Conservation (phyloP, 2,797 vertebrate species). For the Cossypha heuglini region DNA sequence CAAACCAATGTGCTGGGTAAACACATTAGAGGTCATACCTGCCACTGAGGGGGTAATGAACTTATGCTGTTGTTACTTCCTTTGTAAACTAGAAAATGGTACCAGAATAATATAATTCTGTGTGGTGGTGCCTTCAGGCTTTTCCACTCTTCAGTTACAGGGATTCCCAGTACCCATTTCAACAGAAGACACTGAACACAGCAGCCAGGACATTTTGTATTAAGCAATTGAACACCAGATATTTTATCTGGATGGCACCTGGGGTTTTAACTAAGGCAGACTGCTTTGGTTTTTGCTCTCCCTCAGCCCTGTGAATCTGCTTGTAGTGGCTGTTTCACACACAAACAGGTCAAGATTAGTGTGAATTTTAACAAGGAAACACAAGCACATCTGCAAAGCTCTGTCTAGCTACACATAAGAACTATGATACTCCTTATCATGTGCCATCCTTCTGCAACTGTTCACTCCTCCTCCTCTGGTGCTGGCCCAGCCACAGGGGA, state of each 20-base stretch:
- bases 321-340: not conserved
- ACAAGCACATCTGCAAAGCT: not conserved
- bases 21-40: slow-evolving; percentile 11
- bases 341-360: not conserved
- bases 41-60: slow-evolving; percentile 4
- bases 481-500: not conserved
- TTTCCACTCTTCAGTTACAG: not conserved
- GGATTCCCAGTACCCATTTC: slow-evolving; percentile 39
- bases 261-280: not conserved
- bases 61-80: not conserved
- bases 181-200: not conserved
- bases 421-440: not conserved
- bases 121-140: not conserved
- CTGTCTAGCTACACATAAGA: not conserved
- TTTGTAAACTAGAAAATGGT: slow-evolving; percentile 14
- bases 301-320: not conserved
- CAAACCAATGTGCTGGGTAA: slow-evolving; percentile 14
- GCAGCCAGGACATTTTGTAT: slow-evolving; percentile 12
- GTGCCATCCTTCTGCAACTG: not conserved
- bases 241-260: not conserved
- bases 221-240: not conserved
- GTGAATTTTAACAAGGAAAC: not conserved
- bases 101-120: not conserved
- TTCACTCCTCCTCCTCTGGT: not conserved
- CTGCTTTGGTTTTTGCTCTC: not conserved